Evolutionary conservation across 1,140 invertebrate genomes (phyloP), one percentile per base, ranked within the genome.

Genomic region (Lasioglossum baleicum): DNA sequence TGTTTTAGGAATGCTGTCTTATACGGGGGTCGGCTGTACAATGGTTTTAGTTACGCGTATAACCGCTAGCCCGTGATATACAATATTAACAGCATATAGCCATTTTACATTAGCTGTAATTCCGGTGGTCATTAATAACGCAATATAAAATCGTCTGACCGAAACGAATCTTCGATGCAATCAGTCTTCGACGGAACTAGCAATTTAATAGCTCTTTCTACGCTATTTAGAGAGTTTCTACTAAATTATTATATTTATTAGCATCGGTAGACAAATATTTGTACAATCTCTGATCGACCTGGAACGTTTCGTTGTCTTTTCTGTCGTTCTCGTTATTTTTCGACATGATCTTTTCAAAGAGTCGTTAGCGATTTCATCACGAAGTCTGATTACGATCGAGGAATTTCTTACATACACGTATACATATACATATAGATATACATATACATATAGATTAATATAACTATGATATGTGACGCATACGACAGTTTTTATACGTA

Each of bases 401-500:
- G 56, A 76, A 73, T 78, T 53, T 11, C 51, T 53, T 35, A 35
- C 35, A 35, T 35, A 35, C 35, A 35, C 35, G 35, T 35, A 35
- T 35, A 35, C 35, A 35, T 35, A 35, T 35, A 3, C 35, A 35
- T 35, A 35, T 35, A 35, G 3, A 35, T 35, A 35, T 35, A 35
- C 35, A 35, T 48, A 48, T 17, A 53, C 17, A n/a, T 77, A 81
- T 77, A 79, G 74, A 79, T 84, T 82, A 78, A 68, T 48, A 75
- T 78, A 84, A 81, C 40, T 75, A 81, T n/a, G n/a, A n/a, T n/a
- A n/a, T 83, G 83, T 78, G 83, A 82, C 83, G 61, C 79, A 82
- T 84, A 78, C 84, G 66, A 84, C 71, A 66, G 79, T 85, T 85
- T 84, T 85, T 85, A 82, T 85, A 85, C 83, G 83, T 81, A 85